Conservation (phyloP, 2,888 invertebrate species). For the Noctuana brunneofusca region DNA sequence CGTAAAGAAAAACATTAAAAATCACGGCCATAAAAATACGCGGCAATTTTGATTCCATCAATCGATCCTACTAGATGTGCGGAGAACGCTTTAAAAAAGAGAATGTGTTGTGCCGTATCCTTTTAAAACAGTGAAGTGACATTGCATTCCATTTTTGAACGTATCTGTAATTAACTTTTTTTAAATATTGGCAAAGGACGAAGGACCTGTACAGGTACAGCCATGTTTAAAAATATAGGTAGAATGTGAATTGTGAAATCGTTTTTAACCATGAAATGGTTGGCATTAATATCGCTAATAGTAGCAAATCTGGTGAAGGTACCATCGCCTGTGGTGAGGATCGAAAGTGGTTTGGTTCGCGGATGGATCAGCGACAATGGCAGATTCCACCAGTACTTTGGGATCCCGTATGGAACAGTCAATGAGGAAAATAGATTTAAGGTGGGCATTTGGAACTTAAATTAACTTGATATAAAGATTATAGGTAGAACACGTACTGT, state of each 20-base stretch:
- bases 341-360: constrained; percentile 58
- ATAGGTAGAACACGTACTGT: too few relatives aligned
- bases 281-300: constrained; percentile 61
- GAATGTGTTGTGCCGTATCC: constrained; percentile 1
- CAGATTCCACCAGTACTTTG: constrained; percentile 64
- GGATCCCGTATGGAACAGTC: constrained; percentile 71
- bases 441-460: too few relatives aligned
- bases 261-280: constrained; percentile 60
- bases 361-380: constrained; percentile 65
- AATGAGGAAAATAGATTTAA: constrained; percentile 64
- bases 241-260: constrained; percentile 12
- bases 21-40: not conserved
- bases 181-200: constrained; percentile 2
- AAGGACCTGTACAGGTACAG: not conserved
- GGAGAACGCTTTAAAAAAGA: constrained; percentile 8
- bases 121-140: constrained; percentile 13
- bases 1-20: not conserved
- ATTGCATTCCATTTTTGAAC: constrained; percentile 8
- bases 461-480: too few relatives aligned
- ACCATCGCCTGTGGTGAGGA: constrained; percentile 63
- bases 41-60: not conserved
- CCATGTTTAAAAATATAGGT: constrained; percentile 5
- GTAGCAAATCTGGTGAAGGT: constrained; percentile 63
- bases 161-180: constrained; percentile 1
- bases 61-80: not conserved